Conservation (phyloP, 2,113 vertebrate genomes). For the Chaetodon auriga region DNA sequence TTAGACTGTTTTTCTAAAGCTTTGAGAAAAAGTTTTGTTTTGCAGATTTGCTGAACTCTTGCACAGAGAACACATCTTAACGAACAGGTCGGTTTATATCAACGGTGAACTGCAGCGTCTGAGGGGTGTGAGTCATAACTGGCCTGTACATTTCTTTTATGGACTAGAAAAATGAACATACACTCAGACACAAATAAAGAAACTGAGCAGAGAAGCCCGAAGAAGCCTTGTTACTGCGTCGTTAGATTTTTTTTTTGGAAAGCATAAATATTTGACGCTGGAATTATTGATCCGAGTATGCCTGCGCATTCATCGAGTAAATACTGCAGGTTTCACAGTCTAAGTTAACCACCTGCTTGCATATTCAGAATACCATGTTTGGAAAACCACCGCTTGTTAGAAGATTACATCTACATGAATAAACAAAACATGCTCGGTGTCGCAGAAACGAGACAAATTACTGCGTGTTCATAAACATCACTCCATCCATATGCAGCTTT, state of each 20-base stretch:
- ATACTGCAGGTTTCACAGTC: conserved; percentile 30
- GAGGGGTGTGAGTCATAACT: conserved; percentile 46
- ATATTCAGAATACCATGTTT: conserved; percentile 35
- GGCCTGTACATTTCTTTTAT: conserved; percentile 13
- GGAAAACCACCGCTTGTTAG: conserved; percentile 29
- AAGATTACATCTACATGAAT: conserved; percentile 36
- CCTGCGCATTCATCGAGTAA: conserved; percentile 14
- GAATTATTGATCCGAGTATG: conserved; percentile 51
- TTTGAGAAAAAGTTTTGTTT: conserved; percentile 54
- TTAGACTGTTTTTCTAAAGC: conserved; percentile 30
- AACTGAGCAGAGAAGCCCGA: neutral
- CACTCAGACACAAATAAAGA: neutral
- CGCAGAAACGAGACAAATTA: conserved; percentile 23
- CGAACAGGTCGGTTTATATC: conserved; percentile 32
- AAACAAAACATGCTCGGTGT: conserved; percentile 21
- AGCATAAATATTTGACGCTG: conserved; percentile 49
- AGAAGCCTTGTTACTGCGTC: neutral
- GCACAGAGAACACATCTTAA: conserved; percentile 2
- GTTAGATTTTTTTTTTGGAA: conserved; percentile 6
- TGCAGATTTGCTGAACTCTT: conserved; percentile 26
- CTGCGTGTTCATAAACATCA: neutral
- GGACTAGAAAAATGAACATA: conserved; percentile 6
- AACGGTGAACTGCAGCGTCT: neutral
- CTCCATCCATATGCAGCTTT: neutral
- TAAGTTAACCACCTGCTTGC: conserved; percentile 36